phyloP scores from a whole-genome alignment of 2,888 invertebrate species.

The Meganola albula region DNA sequence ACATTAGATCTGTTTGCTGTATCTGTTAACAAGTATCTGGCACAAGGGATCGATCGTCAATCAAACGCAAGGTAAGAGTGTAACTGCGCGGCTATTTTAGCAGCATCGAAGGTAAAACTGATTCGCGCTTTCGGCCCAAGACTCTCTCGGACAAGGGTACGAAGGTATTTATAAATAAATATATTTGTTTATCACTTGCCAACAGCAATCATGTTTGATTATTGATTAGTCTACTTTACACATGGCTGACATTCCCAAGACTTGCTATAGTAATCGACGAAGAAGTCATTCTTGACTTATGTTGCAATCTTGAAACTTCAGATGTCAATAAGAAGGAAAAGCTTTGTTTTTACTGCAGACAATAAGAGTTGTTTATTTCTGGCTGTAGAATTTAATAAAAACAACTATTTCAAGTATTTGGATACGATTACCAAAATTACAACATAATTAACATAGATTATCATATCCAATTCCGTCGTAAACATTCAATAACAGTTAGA shows the following conservation, averaged over 20 bases:
- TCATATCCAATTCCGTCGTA: no score
- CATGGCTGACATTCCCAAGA: constrained; percentile 28
- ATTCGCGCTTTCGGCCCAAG: constrained; percentile 73
- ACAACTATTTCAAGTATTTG: constrained; percentile 11
- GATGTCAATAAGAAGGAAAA: no score
- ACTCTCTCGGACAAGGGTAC: constrained; percentile 72
- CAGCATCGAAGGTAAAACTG: constrained; percentile 76
- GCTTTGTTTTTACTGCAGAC: no score
- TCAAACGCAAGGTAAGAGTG: constrained; percentile 77
- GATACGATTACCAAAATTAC: constrained; percentile 10
- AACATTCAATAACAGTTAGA: constrained; percentile 4
- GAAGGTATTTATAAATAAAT: constrained; percentile 70
- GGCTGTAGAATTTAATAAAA: no score
- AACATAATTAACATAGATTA: constrained; percentile 21
- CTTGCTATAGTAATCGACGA: constrained; percentile 11
- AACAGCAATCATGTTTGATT: constrained; percentile 43
- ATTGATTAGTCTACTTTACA: constrained; percentile 45
- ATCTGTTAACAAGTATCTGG: constrained; percentile 71
- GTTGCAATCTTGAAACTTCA: no score
- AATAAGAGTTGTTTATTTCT: no score
- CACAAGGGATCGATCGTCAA: constrained; percentile 77
- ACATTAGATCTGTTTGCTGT: constrained; percentile 53
- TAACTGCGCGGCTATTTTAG: constrained; percentile 73
- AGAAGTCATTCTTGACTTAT: constrained; percentile 16
- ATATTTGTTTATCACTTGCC: constrained; percentile 63